These are phyloP conservation scores for Scolopax bukidnonensis DNA, from an alignment of 2,797 vertebrate genomes.

Conservation along the genomic window DNA sequence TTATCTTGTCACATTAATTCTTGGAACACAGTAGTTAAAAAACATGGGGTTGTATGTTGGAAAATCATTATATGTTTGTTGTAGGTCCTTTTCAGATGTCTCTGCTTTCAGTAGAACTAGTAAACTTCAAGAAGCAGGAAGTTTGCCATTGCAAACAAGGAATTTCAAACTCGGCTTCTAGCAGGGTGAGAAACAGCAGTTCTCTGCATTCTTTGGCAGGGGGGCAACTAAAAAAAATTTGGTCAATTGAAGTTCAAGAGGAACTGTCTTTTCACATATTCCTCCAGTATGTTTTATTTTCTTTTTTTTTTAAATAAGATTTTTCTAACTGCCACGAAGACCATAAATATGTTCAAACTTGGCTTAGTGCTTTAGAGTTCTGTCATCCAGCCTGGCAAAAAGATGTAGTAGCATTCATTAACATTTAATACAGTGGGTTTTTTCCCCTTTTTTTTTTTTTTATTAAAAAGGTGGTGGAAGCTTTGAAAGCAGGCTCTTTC, in stretches of 20 bases:
- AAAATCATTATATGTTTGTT: not conserved
- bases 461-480: not conserved
- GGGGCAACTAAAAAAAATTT: not conserved
- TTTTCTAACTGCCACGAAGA: not conserved
- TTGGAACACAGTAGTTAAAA: not conserved
- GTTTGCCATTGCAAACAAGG: not conserved
- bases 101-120: not conserved
- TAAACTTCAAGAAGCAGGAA: not conserved
- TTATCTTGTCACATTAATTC: not conserved
- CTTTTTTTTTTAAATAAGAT: not conserved
- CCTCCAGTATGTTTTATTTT: not conserved
- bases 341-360: not conserved
- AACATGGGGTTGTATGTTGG: not conserved
- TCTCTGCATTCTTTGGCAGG: not conserved
- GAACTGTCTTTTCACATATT: not conserved
- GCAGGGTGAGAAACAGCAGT: not conserved
- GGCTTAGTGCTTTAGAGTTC: not conserved
- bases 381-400: not conserved
- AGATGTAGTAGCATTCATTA: not conserved
- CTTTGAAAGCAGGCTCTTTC: not conserved
- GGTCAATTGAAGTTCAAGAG: not conserved
- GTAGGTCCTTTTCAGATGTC: not conserved
- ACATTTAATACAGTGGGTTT: not conserved
- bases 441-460: not conserved
- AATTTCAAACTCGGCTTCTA: not conserved